phyloP scores from a whole-genome alignment of 2,113 vertebrate genomes.

The Neolamprologus kungweensis region DNA sequence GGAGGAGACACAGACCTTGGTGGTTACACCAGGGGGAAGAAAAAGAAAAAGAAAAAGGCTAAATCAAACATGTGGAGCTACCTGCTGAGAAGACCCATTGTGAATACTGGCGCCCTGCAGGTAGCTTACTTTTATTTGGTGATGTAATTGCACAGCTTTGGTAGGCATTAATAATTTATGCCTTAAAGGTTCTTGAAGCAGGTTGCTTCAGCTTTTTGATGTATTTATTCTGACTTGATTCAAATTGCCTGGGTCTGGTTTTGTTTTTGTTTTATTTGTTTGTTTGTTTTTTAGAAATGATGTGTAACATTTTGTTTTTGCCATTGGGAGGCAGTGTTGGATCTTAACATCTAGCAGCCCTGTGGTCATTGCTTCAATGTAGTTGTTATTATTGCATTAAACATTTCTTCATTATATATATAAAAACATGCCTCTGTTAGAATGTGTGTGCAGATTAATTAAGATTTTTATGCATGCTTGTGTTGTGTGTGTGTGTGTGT shows the following conservation, averaged over 20 bases:
- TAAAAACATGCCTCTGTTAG: background rate
- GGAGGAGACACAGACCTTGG: background rate
- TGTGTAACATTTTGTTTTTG: background rate
- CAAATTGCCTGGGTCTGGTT: background rate
- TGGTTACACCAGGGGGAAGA: background rate
- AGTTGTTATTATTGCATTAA: background rate
- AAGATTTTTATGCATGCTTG: background rate
- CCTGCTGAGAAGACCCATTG: background rate
- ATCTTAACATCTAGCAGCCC: background rate
- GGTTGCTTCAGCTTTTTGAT: background rate
- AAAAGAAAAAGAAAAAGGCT: background rate
- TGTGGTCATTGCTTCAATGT: background rate
- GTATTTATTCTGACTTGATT: background rate
- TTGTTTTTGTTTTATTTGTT: background rate
- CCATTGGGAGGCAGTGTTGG: constrained; percentile 55
- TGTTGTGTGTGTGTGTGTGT: background rate
- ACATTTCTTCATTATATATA: background rate
- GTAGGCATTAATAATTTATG: background rate
- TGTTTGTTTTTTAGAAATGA: background rate
- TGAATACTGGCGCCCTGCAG: background rate
- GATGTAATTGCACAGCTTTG: background rate
- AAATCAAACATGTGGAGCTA: background rate
- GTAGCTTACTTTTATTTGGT: background rate
- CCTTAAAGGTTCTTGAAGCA: background rate
- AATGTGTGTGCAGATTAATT: background rate